Percentiles rank a stretch among this genome's conserved stretches.
These are phyloP conservation scores for Drosophila novamexicana DNA, from an alignment of 1,140 invertebrate species.

Conservation along the genomic window DNA sequence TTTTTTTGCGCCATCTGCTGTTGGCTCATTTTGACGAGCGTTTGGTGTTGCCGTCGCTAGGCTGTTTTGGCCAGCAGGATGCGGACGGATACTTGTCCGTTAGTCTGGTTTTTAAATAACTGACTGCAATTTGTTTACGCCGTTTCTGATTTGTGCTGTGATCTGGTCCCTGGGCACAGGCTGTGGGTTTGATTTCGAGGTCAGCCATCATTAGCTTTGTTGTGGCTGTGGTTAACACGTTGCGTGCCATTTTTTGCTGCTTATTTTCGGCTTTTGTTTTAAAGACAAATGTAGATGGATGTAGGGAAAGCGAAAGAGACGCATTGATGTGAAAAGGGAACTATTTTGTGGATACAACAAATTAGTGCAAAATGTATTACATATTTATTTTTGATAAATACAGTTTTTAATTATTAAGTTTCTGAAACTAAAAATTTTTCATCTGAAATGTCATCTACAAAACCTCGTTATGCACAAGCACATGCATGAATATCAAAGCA, in stretches of 20 bases:
- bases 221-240: conserved; percentile 43
- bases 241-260: conserved; percentile 1
- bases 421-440: too few relatives aligned
- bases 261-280: too few relatives aligned
- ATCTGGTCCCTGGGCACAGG: neutral
- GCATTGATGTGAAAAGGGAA: too few relatives aligned
- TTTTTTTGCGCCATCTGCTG: conserved; percentile 17
- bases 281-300: neutral
- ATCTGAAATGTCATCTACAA: too few relatives aligned
- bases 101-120: conserved; percentile 56
- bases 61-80: neutral
- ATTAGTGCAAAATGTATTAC: too few relatives aligned
- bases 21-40: conserved; percentile 59
- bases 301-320: too few relatives aligned
- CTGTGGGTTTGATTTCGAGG: conserved; percentile 7
- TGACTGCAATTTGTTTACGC: conserved; percentile 58
- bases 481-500: too few relatives aligned
- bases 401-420: too few relatives aligned
- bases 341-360: too few relatives aligned
- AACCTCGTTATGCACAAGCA: too few relatives aligned
- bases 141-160: conserved; percentile 38
- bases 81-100: conserved; percentile 6
- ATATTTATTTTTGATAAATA: too few relatives aligned
- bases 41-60: neutral
- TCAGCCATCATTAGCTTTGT: conserved; percentile 28